Conservation (phyloP, 2,888 invertebrate genomes). For the Noctua comes region DNA sequence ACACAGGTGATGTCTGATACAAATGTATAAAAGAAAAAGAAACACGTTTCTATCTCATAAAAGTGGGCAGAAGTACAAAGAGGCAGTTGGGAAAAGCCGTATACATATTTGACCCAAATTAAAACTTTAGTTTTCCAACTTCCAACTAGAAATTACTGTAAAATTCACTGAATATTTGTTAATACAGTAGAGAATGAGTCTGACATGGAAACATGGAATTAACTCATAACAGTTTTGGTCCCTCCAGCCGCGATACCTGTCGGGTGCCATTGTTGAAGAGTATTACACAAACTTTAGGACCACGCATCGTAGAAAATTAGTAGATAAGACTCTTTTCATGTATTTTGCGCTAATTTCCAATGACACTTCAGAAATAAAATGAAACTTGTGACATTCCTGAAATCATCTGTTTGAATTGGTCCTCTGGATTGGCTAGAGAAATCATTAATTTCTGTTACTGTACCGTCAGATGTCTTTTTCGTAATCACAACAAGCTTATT, state of each 20-base stretch:
- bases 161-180: constrained; percentile 32
- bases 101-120: neutral
- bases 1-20: neutral
- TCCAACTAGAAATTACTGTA: neutral
- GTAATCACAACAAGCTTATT: too few relatives aligned
- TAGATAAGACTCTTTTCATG: neutral
- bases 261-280: constrained; percentile 27
- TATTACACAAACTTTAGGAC: constrained; percentile 27
- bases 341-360: neutral
- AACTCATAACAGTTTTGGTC: constrained; percentile 34
- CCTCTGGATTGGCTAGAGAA: neutral
- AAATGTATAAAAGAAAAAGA: neutral
- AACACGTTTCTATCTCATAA: neutral
- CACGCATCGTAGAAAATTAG: constrained; percentile 9
- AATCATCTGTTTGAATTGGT: neutral
- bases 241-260: constrained; percentile 21
- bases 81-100: too few relatives aligned
- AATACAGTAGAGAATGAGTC: neutral
- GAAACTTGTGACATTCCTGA: neutral
- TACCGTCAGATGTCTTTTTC: too few relatives aligned
- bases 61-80: fast-evolving
- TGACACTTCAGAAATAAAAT: neutral
- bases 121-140: constrained; percentile 7
- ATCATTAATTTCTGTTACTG: neutral
- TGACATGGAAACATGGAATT: constrained; percentile 37